Evolutionary conservation across 2,797 vertebrate species (phyloP).

Genomic region (Urophycis tenuis): DNA sequence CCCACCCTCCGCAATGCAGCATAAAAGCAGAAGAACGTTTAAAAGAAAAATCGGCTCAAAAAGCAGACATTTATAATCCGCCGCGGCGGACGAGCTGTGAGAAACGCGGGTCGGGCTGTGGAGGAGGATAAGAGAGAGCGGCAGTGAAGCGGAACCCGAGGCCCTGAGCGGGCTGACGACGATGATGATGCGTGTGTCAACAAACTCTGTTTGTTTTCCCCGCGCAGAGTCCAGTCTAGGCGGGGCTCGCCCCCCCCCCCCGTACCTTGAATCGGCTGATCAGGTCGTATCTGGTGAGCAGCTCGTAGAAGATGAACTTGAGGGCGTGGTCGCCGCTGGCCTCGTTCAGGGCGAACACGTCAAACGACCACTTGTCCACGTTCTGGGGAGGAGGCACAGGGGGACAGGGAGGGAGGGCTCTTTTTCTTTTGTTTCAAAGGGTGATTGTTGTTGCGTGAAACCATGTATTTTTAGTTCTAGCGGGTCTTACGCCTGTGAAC

Average conservation of each 20-base stretch:
- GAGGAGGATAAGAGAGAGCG: not conserved
- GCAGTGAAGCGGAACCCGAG: not conserved
- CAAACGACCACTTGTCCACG: slow-evolving; percentile 90
- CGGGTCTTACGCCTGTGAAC: not conserved
- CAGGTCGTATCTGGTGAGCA: slow-evolving; percentile 91
- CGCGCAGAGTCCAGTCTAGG: no score
- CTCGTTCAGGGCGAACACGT: slow-evolving; percentile 92
- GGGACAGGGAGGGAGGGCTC: not conserved
- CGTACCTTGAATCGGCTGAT: slow-evolving; percentile 92
- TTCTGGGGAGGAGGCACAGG: slow-evolving; percentile 60
- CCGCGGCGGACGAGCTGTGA: not conserved
- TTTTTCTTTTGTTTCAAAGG: no score
- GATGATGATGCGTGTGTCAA: no score
- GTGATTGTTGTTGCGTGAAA: not conserved
- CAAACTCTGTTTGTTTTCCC: no score
- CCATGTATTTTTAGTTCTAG: not conserved
- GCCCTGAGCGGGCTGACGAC: slow-evolving; percentile 16
- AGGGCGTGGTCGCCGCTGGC: slow-evolving; percentile 88
- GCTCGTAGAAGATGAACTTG: slow-evolving; percentile 94
- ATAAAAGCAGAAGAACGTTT: not conserved
- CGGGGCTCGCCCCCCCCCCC: no score
- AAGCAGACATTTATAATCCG: not conserved
- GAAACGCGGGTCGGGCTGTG: not conserved
- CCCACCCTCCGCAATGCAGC: not conserved
- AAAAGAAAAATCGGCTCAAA: not conserved